Percentiles rank a stretch among this genome's conserved stretches.
These are phyloP conservation scores for Ophiodon elongatus DNA, from an alignment of 2,113 vertebrate species.

Conservation along the genomic window DNA sequence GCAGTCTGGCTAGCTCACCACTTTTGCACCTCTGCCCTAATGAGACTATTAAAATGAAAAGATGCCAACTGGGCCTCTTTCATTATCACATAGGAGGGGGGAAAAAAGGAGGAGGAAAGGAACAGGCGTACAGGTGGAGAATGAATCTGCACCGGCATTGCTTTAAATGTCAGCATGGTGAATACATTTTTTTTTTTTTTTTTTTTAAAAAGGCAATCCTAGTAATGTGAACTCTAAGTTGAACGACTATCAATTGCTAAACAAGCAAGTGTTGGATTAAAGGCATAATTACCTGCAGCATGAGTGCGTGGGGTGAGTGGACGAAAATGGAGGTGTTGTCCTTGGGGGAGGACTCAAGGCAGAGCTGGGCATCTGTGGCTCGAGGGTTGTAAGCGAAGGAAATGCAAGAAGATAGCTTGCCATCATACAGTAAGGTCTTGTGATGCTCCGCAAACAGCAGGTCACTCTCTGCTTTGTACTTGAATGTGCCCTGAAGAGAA, in stretches of 20 bases:
- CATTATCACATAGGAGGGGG: slow-evolving; percentile 39
- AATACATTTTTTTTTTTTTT: too few species aligned
- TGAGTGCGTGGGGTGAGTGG: slow-evolving; percentile 98
- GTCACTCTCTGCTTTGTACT: slow-evolving; percentile 97
- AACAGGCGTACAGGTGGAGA: slow-evolving; percentile 25
- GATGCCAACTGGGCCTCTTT: slow-evolving; percentile 48
- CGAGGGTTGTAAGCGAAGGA: slow-evolving; percentile 97
- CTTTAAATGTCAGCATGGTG: slow-evolving; percentile 32
- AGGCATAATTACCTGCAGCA: slow-evolving; percentile 92
- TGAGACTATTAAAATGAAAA: slow-evolving; percentile 69
- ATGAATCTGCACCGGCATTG: slow-evolving; percentile 22
- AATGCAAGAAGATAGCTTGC: slow-evolving; percentile 92
- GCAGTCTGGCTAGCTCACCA: slow-evolving; percentile 24
- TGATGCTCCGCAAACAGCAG: slow-evolving; percentile 96
- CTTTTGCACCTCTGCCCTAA: slow-evolving; percentile 64
- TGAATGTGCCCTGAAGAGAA: slow-evolving; percentile 92
- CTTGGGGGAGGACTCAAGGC: slow-evolving; percentile 97
- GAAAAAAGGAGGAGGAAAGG: too few species aligned
- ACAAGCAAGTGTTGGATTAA: background rate
- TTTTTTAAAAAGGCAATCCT: background rate
- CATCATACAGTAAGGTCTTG: slow-evolving; percentile 94
- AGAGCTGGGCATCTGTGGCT: slow-evolving; percentile 98
- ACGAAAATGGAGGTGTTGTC: slow-evolving; percentile 97
- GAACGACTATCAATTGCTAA: background rate
- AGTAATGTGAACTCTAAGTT: background rate